These are phyloP conservation scores for Caenorhabditis latens DNA, from an alignment of 1,140 invertebrate species.

Conservation along the genomic window DNA sequence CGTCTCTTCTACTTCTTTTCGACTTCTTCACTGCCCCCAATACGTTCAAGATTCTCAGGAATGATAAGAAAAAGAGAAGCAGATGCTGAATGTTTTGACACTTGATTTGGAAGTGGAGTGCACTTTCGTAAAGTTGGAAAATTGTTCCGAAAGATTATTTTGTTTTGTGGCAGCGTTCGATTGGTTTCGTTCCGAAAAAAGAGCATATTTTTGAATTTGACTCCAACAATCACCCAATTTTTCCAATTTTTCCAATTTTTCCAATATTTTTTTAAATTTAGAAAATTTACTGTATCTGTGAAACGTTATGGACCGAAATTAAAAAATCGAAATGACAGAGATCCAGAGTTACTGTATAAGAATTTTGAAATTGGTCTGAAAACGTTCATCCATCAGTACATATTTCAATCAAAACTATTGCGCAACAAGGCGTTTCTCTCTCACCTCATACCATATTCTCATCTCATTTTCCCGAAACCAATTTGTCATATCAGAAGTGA, in stretches of 20 bases:
- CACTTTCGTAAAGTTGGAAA: conserved; percentile 7
- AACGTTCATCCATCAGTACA: background rate
- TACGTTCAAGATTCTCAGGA: conserved; percentile 40
- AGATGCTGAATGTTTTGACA: conserved; percentile 40
- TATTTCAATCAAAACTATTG: background rate
- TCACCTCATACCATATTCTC: background rate
- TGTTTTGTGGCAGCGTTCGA: background rate
- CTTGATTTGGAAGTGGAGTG: background rate
- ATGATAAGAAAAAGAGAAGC: conserved; percentile 27
- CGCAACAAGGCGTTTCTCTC: background rate
- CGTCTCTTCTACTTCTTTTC: background rate
- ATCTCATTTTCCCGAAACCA: background rate
- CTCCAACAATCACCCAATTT: no score
- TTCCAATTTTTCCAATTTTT: no score
- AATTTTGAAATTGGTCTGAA: no score
- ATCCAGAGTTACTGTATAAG: no score
- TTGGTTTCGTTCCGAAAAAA: no score
- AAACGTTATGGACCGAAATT: no score
- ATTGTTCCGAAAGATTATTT: background rate
- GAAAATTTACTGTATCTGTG: no score
- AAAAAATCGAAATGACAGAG: no score
- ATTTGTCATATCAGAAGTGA: conserved; percentile 45
- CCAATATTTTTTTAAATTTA: no score
- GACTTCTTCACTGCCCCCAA: background rate
- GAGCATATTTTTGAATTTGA: background rate